phyloP scores from a whole-genome alignment of 2,888 invertebrate species.

The Pristionchus mayeri region DNA sequence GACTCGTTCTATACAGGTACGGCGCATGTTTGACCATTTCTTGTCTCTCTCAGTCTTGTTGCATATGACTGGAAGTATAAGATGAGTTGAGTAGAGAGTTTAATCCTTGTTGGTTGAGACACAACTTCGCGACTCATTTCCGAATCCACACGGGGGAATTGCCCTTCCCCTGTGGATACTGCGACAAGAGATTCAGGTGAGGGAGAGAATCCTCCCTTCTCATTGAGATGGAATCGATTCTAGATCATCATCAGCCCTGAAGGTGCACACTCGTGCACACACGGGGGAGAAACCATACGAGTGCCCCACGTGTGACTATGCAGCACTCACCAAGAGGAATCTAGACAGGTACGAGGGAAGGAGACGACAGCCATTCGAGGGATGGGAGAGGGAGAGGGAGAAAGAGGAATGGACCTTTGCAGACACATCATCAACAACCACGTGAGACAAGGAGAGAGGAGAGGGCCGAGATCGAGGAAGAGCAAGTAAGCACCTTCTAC shows the following conservation, averaged over 20 bases:
- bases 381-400: no score
- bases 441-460: conserved; percentile 56
- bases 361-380: background rate
- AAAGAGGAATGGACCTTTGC: background rate
- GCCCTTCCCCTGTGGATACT: conserved; percentile 71
- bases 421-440: conserved; percentile 73
- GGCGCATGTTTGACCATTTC: no score
- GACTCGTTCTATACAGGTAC: conserved; percentile 57
- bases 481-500: conserved; percentile 52
- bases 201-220: no score
- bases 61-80: no score
- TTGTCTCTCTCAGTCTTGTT: no score
- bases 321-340: conserved; percentile 72
- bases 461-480: conserved; percentile 60
- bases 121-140: conserved; percentile 74
- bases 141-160: conserved; percentile 75
- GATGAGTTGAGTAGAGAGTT: no score
- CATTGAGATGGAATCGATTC: conserved; percentile 24
- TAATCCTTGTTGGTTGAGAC: conserved; percentile 53
- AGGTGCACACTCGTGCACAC: conserved; percentile 71
- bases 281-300: conserved; percentile 74
- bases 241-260: conserved; percentile 71
- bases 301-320: conserved; percentile 70
- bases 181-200: conserved; percentile 71
- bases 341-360: conserved; percentile 59